A percentile compares a stretch with the other conserved stretches of the same genome.
Conservation (phyloP, 2,888 invertebrate species). For the Subacronicta megacephala region DNA sequence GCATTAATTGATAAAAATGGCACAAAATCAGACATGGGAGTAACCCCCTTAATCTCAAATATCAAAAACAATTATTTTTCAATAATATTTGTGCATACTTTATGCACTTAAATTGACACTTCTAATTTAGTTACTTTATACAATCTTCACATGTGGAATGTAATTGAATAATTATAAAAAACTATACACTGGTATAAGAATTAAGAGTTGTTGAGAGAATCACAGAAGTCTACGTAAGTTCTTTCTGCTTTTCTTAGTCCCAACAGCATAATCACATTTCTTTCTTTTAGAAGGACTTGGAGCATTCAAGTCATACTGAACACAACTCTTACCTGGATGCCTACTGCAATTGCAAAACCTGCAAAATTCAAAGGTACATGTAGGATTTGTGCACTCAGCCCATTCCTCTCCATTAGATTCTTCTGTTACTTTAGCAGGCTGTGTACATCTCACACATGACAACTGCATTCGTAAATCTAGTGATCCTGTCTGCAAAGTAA, state of each 20-base stretch:
- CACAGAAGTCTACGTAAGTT: slow-evolving; percentile 82
- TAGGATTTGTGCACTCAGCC: slow-evolving; percentile 86
- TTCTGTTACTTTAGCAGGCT: slow-evolving; percentile 83
- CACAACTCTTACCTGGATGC: slow-evolving; percentile 81
- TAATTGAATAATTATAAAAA: slow-evolving; percentile 61
- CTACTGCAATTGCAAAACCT: slow-evolving; percentile 81
- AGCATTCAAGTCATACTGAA: slow-evolving; percentile 81
- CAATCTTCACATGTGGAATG: slow-evolving; percentile 76
- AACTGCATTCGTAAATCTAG: slow-evolving; percentile 77
- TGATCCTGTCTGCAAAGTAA: slow-evolving; percentile 77
- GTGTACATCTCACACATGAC: slow-evolving; percentile 79
- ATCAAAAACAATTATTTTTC: slow-evolving; percentile 36
- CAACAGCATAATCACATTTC: slow-evolving; percentile 75
- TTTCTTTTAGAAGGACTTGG: slow-evolving; percentile 87
- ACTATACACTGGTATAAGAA: slow-evolving; percentile 71
- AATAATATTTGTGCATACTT: slow-evolving; percentile 45
- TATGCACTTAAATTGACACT: slow-evolving; percentile 25
- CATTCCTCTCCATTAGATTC: slow-evolving; percentile 85
- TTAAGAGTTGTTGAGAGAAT: slow-evolving; percentile 50
- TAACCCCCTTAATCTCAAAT: slow-evolving; percentile 61
- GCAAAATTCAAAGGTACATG: slow-evolving; percentile 88
- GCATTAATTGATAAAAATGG: slow-evolving; percentile 55
- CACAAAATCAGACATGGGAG: slow-evolving; percentile 64
- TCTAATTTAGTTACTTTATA: slow-evolving; percentile 52
- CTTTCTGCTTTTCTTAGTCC: slow-evolving; percentile 81